Conservation (phyloP, 2,888 invertebrate genomes). For the Didymodactylos carnosus region DNA sequence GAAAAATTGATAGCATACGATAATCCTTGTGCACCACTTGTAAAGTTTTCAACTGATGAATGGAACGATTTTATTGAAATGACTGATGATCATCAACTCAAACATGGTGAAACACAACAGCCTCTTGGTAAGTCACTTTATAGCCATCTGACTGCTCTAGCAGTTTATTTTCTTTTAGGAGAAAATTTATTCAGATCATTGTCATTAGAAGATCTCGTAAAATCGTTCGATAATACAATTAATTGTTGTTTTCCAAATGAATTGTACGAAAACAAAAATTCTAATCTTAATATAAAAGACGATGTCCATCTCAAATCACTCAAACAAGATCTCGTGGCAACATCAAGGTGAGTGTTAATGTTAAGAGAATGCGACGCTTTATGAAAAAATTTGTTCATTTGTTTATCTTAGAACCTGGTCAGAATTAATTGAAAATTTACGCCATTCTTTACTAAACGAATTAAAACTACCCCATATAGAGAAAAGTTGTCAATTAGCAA, state of each 20-base stretch:
- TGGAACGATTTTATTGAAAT: neutral
- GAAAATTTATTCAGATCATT: neutral
- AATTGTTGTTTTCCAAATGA: conserved; percentile 4
- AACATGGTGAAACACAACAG: neutral
- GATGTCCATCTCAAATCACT: neutral
- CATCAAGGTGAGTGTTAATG: neutral
- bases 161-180: neutral
- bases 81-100: neutral
- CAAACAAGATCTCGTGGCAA: neutral
- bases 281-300: neutral
- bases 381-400: neutral
- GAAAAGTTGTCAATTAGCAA: neutral
- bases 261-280: too few relatives aligned
- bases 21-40: neutral
- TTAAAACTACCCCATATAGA: neutral
- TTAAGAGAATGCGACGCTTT: too few relatives aligned
- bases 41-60: neutral
- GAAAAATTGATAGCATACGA: neutral
- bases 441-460: neutral
- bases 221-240: conserved; percentile 12
- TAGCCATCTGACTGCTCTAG: too few relatives aligned
- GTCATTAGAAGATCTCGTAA: conserved; percentile 10
- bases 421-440: neutral
- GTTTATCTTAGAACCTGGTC: neutral
- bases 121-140: neutral